These are phyloP conservation scores for Cephus cinctus DNA, from an alignment of 1,140 invertebrate species.

Conservation along the genomic window DNA sequence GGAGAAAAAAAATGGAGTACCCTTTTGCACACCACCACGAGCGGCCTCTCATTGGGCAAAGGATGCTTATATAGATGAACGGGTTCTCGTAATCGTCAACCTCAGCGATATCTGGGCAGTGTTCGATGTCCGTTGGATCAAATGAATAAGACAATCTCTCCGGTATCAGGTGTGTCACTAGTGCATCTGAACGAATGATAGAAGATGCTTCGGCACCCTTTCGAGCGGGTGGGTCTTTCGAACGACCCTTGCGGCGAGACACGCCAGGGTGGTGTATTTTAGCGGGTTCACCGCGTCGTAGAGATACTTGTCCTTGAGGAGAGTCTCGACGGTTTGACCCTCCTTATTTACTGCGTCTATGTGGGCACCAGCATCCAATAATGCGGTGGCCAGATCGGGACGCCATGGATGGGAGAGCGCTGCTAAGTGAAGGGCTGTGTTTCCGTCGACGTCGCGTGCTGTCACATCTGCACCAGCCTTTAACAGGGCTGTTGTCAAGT, in stretches of 20 bases:
- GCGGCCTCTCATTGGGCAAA: too few relatives aligned
- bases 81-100: too few relatives aligned
- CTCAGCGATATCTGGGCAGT: too few relatives aligned
- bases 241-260: constrained; percentile 77
- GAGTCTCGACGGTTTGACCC: constrained; percentile 72
- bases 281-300: constrained; percentile 74
- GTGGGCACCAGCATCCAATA: constrained; percentile 81
- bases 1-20: too few relatives aligned
- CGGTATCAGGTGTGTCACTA: constrained; percentile 31
- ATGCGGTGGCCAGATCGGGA: constrained; percentile 64
- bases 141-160: background rate
- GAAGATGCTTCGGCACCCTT: constrained; percentile 60
- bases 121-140: too few relatives aligned
- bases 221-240: constrained; percentile 47
- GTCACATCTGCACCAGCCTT: constrained; percentile 81
- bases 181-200: constrained; percentile 57
- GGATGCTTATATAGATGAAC: too few relatives aligned
- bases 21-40: too few relatives aligned
- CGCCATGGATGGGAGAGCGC: constrained; percentile 65
- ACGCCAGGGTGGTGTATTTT: constrained; percentile 77
- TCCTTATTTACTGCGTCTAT: constrained; percentile 82
- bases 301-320: constrained; percentile 63
- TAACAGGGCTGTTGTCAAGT: constrained; percentile 75
- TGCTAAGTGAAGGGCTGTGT: constrained; percentile 80
- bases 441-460: constrained; percentile 72